These are phyloP conservation scores for Peromyscus maniculatus DNA, from an alignment of 2,113 vertebrate species.

Conservation along the genomic window DNA sequence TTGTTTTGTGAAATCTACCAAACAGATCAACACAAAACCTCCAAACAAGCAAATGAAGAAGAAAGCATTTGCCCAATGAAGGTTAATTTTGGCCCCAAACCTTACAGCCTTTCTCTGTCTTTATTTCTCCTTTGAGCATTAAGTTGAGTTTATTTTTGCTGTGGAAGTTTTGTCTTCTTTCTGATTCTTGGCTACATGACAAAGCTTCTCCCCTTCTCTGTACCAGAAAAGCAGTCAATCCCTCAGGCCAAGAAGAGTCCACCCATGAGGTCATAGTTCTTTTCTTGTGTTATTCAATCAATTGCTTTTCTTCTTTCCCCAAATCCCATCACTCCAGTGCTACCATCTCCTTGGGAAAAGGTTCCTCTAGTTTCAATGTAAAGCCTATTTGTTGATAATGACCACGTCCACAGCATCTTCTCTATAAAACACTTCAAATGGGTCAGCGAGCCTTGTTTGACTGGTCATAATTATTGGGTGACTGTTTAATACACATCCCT, in stretches of 20 bases:
- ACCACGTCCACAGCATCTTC: neutral
- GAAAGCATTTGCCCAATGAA: neutral
- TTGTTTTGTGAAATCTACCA: conserved; percentile 40
- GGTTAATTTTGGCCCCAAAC: conserved; percentile 2
- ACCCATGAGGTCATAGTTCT: accelerated
- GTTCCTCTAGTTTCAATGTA: neutral
- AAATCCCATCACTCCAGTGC: neutral
- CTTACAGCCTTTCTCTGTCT: neutral
- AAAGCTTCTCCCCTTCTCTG: neutral
- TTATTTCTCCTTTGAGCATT: neutral
- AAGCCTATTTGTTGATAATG: neutral
- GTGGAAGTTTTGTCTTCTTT: neutral
- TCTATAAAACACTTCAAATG: neutral
- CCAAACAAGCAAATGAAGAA: neutral
- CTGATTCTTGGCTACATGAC: neutral
- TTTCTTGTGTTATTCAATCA: neutral
- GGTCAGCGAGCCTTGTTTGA: neutral
- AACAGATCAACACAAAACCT: conserved; percentile 45
- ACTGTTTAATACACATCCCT: neutral
- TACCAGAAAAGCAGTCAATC: neutral
- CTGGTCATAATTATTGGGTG: neutral
- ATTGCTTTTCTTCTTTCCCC: neutral
- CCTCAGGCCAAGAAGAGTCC: neutral
- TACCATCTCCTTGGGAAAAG: neutral
- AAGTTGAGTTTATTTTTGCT: conserved; percentile 8